Conservation (phyloP, 2,888 invertebrate genomes). For the Trissolcus japonicus region DNA sequence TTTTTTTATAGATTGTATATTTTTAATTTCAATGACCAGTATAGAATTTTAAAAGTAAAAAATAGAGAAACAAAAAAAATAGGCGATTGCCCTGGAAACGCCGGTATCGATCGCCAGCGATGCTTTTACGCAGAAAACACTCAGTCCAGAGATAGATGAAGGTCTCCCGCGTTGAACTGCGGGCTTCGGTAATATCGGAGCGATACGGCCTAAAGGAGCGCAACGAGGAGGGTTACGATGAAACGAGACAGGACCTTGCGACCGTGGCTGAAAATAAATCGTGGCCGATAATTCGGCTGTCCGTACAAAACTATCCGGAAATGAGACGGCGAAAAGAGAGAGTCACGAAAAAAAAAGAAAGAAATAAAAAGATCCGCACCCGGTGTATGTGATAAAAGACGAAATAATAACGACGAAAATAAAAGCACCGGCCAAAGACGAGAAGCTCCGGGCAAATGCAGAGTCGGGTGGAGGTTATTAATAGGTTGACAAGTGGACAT, state of each 20-base stretch:
- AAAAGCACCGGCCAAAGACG: conserved; percentile 21
- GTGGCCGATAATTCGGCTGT: conserved; percentile 47
- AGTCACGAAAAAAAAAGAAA: conserved; percentile 7
- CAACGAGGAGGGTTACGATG: conserved; percentile 17
- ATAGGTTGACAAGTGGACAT: conserved; percentile 49
- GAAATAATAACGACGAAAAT: conserved; percentile 13
- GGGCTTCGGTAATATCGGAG: conserved; percentile 39
- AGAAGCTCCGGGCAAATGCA: conserved; percentile 13
- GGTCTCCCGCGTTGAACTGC: conserved; percentile 51
- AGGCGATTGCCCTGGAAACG: conserved; percentile 35
- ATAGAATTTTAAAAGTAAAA: no score
- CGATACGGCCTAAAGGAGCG: conserved; percentile 36
- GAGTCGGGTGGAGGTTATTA: conserved; percentile 30
- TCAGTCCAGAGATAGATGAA: conserved; percentile 58
- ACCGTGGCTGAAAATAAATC: conserved; percentile 53
- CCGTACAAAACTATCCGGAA: conserved; percentile 27
- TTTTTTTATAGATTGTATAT: not conserved
- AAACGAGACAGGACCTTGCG: conserved; percentile 24
- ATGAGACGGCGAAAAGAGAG: conserved; percentile 34
- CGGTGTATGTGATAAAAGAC: not conserved
- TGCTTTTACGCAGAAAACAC: conserved; percentile 57
- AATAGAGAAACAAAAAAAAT: conserved; percentile 20
- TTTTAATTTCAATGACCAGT: no score
- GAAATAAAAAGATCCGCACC: not conserved
- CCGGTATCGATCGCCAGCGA: conserved; percentile 52